Conservation (phyloP, 2,797 vertebrate species). For the Vipera ursinii region DNA sequence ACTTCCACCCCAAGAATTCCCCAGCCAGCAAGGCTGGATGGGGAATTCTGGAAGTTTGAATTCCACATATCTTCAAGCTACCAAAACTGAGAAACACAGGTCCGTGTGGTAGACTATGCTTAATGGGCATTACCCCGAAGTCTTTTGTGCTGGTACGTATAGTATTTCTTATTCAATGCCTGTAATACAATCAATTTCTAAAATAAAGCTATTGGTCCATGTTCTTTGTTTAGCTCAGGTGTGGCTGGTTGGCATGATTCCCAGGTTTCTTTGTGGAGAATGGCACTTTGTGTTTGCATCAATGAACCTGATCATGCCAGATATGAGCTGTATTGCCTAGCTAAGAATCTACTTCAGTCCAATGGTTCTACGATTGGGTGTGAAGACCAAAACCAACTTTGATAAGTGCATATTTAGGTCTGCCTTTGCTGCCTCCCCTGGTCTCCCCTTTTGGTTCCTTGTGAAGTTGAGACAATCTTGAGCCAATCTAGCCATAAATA, state of each 20-base stretch:
- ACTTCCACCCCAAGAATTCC: not conserved
- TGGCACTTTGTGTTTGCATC: not conserved
- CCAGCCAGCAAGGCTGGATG: not conserved
- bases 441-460: not conserved
- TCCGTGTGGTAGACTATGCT: not conserved
- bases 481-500: not conserved
- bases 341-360: not conserved
- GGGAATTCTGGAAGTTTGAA: not conserved
- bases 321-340: not conserved
- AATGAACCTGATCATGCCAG: not conserved
- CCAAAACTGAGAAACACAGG: not conserved
- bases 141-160: not conserved
- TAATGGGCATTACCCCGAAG: not conserved
- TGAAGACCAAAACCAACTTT: not conserved
- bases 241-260: not conserved
- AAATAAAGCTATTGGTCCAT: not conserved
- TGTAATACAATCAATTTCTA: not conserved
- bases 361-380: not conserved
- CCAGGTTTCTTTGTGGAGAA: not conserved
- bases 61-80: not conserved
- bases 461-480: not conserved
- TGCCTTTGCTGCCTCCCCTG: not conserved
- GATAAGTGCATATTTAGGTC: not conserved
- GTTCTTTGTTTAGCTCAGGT: not conserved
- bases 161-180: not conserved